Percentiles rank a stretch among this genome's conserved stretches.
Conservation (phyloP, 2,888 invertebrate species). For the Chouioia cunea region DNA sequence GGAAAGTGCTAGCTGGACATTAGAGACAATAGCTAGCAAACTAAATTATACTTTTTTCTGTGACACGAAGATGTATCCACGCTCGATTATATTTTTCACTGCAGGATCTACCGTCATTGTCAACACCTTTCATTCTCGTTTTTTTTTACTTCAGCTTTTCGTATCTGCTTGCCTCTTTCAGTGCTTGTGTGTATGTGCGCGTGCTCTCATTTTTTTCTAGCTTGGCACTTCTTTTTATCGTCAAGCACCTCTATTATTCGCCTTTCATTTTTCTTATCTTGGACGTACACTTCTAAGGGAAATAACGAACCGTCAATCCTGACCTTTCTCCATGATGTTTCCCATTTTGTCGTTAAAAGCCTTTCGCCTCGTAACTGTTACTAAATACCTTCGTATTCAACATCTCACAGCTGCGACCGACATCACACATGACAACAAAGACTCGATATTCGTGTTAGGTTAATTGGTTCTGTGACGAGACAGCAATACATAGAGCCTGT, state of each 20-base stretch:
- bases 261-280: conserved; percentile 42
- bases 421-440: no score
- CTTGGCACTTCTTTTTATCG: conserved; percentile 15
- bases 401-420: background rate
- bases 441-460: no score
- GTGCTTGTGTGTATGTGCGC: no score
- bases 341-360: conserved; percentile 27
- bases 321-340: conserved; percentile 23
- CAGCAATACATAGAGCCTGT: no score
- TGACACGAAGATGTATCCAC: background rate
- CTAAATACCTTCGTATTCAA: conserved; percentile 1
- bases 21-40: conserved; percentile 9
- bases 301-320: conserved; percentile 44
- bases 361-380: conserved; percentile 14
- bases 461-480: no score
- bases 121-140: background rate
- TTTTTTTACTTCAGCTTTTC: background rate
- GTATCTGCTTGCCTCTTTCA: background rate
- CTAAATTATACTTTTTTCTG: conserved; percentile 38
- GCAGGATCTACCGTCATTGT: conserved; percentile 4
- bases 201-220: background rate
- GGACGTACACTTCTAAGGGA: conserved; percentile 30
- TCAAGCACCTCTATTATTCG: conserved; percentile 34
- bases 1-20: background rate
- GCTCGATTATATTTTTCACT: conserved; percentile 40